Base-by-base conservation (phyloP, 2,797 vertebrate species). In the Orientallactaga sibirica region DNA sequence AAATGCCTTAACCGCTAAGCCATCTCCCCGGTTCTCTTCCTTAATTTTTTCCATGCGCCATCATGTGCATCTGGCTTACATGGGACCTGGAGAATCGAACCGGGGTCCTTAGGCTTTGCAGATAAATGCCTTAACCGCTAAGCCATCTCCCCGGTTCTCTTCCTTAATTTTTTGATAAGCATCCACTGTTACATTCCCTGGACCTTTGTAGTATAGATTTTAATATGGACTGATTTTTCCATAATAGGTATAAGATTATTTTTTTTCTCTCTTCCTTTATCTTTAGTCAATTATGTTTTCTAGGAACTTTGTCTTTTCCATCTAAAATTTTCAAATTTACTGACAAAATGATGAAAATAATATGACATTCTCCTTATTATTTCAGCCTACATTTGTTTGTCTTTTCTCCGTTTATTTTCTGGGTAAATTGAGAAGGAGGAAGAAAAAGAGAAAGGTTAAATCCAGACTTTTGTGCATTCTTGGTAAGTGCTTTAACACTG, bases 321-420 rank as follows among this genome's bases (percentile, higher is more conserved):
- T 33, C 22, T 52, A 90, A 90, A 68, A 80, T 10, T 92, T 88
- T 87, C 12, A 74, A 64, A 81, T 48, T 74, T 88, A 81, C 24
- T 96, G 70, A 94, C 27, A 73, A 77, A 66, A 8, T 90, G 19
- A 82, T 77, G 9, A 41, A 78, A 67, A 68, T 84, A 68, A 86
- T 68, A 58, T 20, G 9, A 87, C 41, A 48, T 16, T 64, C 25
- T 77, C 75, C 43, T 86, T 87, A 67, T 22, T 61, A 67, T 82
- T 83, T 87, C 83, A 92, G 22, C 27, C 37, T 89, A 11, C 2
- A 22, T 75, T 91, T 75, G 18, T n/a, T 48, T 70, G 12, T 90
- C 7, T 64, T 61, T 74, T 93, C 43, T 88, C 33, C 84, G 41
- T 64, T 67, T 48, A 33, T 71, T 67, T 33, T 64, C 16, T 64